Evolutionary conservation across 2,113 vertebrate genomes (phyloP), one percentile per base, ranked within the genome.

Genomic region (Pterocles orientalis): DNA sequence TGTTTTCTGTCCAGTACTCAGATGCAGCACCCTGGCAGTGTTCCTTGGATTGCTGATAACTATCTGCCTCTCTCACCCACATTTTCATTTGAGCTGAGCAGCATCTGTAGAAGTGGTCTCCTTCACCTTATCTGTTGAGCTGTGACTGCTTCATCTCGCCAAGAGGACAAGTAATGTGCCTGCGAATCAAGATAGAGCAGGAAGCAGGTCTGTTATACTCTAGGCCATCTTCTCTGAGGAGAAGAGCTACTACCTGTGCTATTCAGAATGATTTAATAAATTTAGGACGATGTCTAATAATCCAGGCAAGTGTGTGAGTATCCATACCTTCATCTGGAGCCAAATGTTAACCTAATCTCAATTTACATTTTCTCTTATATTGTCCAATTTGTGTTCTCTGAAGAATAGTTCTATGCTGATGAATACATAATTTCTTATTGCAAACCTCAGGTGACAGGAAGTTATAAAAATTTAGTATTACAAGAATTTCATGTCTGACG

Each of bases 381-480:
- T 85, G 53, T 43, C 36, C 54, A 66, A 0, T 65, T 87, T 36
- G 54, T 79, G 33, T 68, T 86, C 25, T 88, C 39, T 48, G 51
- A 54, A 53, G 33, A 92, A 31, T 85, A 81, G 34, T 92, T 93
- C n/a, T 85, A 2, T 69, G 50, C 48, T 88, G 88, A 84, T 91
- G 86, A 86, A 88, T 89, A 47, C 54, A 2, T 76, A 47, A 76
- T 82, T 94, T 79, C 36, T 68, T 69, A 57, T 5, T 72, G 34
- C 65, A 65, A 71, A 64, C 57, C 56, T 95, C 89, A 95, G 86
- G 90, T 94, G 93, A 95, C 92, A 95, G 92, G 95, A 95, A 92
- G 83, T 61, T 82, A 62, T 88, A 89, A 92, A 77, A 87, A 61
- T 41, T 61, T 12, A 43, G 58, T 76, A 79, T 85, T 91, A 54